A percentile compares a stretch with the other conserved stretches of the same genome.
Evolutionary conservation across 1,140 invertebrate species (phyloP).

Genomic region (Anoplophora glabripennis): DNA sequence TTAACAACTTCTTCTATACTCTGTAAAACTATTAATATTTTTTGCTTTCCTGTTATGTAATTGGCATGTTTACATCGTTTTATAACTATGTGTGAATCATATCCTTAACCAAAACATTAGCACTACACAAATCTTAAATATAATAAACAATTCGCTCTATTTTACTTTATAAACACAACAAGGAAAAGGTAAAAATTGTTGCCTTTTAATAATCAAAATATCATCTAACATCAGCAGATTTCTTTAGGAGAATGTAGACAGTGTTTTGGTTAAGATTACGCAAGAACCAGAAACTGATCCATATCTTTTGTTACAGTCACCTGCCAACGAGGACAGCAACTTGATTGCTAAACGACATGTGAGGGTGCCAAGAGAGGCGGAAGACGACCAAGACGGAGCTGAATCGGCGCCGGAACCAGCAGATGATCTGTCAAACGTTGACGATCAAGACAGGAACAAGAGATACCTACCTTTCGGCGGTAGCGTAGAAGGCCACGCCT

Average conservation of each 20-base stretch:
- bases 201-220: no score
- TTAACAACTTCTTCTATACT: neutral
- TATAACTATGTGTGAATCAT: no score
- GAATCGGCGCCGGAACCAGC: slow-evolving; percentile 53
- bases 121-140: no score
- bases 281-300: neutral
- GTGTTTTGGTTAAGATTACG: no score
- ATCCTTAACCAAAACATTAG: no score
- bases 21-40: neutral
- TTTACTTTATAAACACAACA: no score
- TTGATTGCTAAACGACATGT: slow-evolving; percentile 54
- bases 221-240: no score
- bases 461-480: slow-evolving; percentile 69
- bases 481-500: slow-evolving; percentile 52
- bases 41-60: no score
- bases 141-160: neutral
- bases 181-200: no score
- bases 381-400: slow-evolving; percentile 42
- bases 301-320: slow-evolving; percentile 49
- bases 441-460: slow-evolving; percentile 77
- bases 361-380: slow-evolving; percentile 43
- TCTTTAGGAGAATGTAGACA: neutral
- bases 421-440: slow-evolving; percentile 56
- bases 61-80: neutral
- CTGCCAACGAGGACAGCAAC: slow-evolving; percentile 51